Percentiles rank a stretch among this genome's conserved stretches.
Evolutionary conservation across 2,113 vertebrate species (phyloP).

Genomic region (Mesitornis unicolor): DNA sequence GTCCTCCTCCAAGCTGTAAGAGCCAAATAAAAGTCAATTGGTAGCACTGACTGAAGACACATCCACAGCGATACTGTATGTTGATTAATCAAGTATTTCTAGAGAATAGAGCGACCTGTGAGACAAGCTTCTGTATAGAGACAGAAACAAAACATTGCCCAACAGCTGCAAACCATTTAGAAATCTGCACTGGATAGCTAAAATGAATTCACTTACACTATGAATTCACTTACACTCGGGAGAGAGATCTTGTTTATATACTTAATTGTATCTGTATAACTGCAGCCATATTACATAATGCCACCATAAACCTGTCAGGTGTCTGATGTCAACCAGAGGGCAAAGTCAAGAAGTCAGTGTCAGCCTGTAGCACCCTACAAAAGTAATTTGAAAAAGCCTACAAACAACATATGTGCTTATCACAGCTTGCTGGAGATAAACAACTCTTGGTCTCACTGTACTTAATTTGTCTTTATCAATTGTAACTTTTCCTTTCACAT

Average conservation of each 20-base stretch:
- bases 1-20: not conserved
- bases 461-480: not conserved
- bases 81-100: not conserved
- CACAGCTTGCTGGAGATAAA: not conserved
- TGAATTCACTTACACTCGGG: not conserved
- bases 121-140: not conserved
- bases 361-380: not conserved
- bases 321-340: not conserved
- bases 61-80: not conserved
- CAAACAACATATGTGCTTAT: not conserved
- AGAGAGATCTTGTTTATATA: not conserved
- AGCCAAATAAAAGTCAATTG: not conserved
- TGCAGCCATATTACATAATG: not conserved
- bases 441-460: not conserved
- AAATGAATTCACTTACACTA: not conserved
- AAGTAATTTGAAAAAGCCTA: not conserved
- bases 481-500: not conserved
- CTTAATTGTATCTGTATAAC: not conserved
- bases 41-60: not conserved
- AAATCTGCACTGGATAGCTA: not conserved
- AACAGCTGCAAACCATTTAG: not conserved
- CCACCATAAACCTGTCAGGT: not conserved
- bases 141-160: not conserved
- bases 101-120: not conserved
- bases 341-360: not conserved